Percentiles rank a stretch among this genome's conserved stretches.
Evolutionary conservation across 2,888 invertebrate species (phyloP).

Genomic region (Philereme vetulata): DNA sequence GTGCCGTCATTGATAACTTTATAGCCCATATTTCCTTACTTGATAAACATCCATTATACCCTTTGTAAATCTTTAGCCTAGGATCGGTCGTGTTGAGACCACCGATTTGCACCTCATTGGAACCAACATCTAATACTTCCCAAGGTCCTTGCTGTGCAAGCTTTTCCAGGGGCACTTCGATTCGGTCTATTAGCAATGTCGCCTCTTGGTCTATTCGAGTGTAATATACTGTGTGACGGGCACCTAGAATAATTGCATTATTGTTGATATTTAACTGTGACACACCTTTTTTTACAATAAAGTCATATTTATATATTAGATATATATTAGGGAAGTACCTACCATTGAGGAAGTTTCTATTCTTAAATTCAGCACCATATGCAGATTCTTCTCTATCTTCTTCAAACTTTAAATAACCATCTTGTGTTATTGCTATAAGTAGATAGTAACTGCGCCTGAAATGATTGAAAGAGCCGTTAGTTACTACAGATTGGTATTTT

Average conservation of each 20-base stretch:
- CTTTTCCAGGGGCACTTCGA: constrained; percentile 87
- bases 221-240: constrained; percentile 89
- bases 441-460: constrained; percentile 92
- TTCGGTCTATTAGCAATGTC: constrained; percentile 89
- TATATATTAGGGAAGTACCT: background rate
- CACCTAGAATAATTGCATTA: constrained; percentile 67
- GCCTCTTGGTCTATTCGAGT: constrained; percentile 88
- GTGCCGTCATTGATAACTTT: background rate
- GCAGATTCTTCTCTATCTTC: constrained; percentile 91
- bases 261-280: background rate
- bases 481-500: too few relatives aligned
- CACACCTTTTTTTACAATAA: background rate
- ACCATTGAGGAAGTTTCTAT: constrained; percentile 93
- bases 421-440: constrained; percentile 91
- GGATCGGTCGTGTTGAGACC: constrained; percentile 93
- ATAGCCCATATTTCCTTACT: constrained; percentile 84
- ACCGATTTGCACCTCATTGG: constrained; percentile 93
- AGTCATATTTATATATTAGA: background rate
- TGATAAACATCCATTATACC: constrained; percentile 94
- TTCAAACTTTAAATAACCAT: constrained; percentile 92
- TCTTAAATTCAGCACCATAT: constrained; percentile 89
- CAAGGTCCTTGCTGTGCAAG: constrained; percentile 87
- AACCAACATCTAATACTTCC: constrained; percentile 86
- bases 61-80: constrained; percentile 91
- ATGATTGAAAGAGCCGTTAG: constrained; percentile 20